Base-by-base conservation (phyloP, 2,797 vertebrate genomes). In the Pipistrellus nathusii region DNA sequence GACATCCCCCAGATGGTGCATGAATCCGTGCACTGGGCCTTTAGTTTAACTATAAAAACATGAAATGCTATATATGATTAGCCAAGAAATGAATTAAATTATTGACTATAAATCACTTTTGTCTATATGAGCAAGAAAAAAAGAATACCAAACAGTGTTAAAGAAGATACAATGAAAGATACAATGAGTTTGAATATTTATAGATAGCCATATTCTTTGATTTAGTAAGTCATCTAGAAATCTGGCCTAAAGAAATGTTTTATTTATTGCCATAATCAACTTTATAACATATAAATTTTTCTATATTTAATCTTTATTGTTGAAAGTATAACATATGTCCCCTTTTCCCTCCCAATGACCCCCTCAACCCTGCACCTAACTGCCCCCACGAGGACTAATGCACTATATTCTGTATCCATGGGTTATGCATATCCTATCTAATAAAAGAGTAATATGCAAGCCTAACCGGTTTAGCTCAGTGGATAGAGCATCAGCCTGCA, bases 201-300 rank as follows among this genome's bases (percentile, higher is more conserved):
- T 32, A 38, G 48, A 11, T 3, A 48, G 21, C 17, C 46, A 82
- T 38, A 62, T 18, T 32, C 30, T 62, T 76, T 30, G 20, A 75
- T 44, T 73, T 66, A 27, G 5, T 46, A 81, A 81, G 69, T 84
- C 48, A 69, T 92, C 78, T 93, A 62, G 84, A 87, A 94, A 93
- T 92, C 25, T 64, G 8, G 83, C 53, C n/a, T 82, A 81, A 87
- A 77, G 15, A 91, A 82, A 35, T 17, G 12, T 69, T 89, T 93
- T 57, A 88, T 35, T 68, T 72, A 48, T 35, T 77, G 20, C 4
- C 72, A 17, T 77, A 88, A 86, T 66, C 20, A 95, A 91, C 38
- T 13, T 32, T 84, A 78, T 4, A 4, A 6, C 30, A 83, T 87
- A 66, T 17, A 95, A 30, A 23, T 62, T 30, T 62, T 62, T 30